Percentiles rank a stretch among this genome's conserved stretches.
phyloP scores from a whole-genome alignment of 2,888 invertebrate species.

The Microctonus brassicae region DNA sequence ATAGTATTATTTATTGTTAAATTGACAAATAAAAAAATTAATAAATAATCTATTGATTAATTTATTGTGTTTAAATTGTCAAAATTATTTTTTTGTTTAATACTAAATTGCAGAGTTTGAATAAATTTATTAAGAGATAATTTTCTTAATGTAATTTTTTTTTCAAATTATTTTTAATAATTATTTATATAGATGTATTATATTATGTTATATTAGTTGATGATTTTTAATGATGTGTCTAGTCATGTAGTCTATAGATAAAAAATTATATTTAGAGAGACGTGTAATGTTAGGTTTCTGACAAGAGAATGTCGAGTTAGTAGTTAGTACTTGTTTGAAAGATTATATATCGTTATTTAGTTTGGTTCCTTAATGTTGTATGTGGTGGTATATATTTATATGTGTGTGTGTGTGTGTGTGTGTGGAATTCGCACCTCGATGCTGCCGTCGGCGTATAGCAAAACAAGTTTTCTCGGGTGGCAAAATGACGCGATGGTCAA shows the following conservation, averaged over 20 bases:
- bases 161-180: too few species aligned
- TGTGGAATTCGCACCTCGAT: slow-evolving; percentile 27
- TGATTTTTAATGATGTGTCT: too few species aligned
- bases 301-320: slow-evolving; percentile 27
- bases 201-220: too few species aligned
- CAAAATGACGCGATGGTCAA: background rate
- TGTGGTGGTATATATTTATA: background rate
- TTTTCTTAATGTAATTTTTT: too few species aligned
- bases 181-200: too few species aligned
- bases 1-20: too few species aligned
- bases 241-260: background rate
- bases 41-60: too few species aligned
- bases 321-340: background rate
- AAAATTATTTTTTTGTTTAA: too few species aligned
- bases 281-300: slow-evolving; percentile 19
- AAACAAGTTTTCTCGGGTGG: slow-evolving; percentile 18
- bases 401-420: background rate
- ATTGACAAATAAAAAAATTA: too few species aligned
- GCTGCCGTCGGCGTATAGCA: slow-evolving; percentile 22
- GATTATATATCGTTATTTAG: slow-evolving; percentile 2
- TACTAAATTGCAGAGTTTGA: too few species aligned
- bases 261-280: background rate
- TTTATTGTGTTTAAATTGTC: too few species aligned
- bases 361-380: background rate
- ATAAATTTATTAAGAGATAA: too few species aligned